Percentiles rank a stretch among this genome's conserved stretches.
Conservation (phyloP, 2,888 invertebrate genomes). For the Diarsia brunnea region DNA sequence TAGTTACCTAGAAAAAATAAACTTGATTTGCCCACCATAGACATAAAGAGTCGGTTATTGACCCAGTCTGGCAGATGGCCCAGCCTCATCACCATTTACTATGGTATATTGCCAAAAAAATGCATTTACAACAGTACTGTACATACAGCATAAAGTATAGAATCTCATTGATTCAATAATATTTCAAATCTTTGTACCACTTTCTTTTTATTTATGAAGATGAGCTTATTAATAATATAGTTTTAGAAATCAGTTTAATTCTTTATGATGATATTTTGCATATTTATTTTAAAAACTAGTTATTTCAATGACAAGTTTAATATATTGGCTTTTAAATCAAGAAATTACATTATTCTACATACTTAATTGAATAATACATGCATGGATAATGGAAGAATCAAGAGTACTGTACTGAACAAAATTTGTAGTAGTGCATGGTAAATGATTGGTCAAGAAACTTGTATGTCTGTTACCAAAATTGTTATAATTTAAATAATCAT, state of each 20-base stretch:
- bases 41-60: conserved; percentile 77
- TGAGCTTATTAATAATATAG: conserved; percentile 2
- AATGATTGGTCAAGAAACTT: background rate
- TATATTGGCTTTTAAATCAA: conserved; percentile 8
- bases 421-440: background rate
- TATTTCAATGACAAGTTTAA: conserved; percentile 32
- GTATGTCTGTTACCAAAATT: no score
- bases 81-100: conserved; percentile 61
- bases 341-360: background rate
- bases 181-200: background rate
- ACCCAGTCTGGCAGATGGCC: conserved; percentile 84
- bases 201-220: conserved; percentile 37
- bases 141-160: background rate
- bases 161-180: conserved; percentile 25
- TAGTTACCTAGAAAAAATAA: conserved; percentile 70
- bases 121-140: conserved; percentile 27
- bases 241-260: conserved; percentile 31
- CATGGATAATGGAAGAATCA: background rate
- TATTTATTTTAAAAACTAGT: conserved; percentile 26
- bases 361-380: background rate
- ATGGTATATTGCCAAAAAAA: conserved; percentile 60
- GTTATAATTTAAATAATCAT: background rate
- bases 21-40: conserved; percentile 61
- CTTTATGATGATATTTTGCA: conserved; percentile 21
- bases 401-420: background rate